phyloP scores from a whole-genome alignment of 1,140 invertebrate genomes.

The Zaprionus tsacasi region DNA sequence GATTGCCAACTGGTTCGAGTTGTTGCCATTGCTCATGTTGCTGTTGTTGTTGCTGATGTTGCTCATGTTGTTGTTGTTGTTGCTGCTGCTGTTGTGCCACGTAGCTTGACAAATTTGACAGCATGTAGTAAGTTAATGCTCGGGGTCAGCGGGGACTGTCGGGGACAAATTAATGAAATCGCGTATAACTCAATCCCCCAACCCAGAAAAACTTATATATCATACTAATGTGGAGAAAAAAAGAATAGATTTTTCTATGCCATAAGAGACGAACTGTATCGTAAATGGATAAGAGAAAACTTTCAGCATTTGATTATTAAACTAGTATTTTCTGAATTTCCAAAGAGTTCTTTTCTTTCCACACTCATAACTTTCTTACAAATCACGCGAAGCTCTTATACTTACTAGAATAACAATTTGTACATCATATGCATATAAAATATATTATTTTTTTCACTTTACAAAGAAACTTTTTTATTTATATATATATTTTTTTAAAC shows the following conservation, averaged over 20 bases:
- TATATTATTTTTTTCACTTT: too few relatives aligned
- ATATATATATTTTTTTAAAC: too few relatives aligned
- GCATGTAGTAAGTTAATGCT: constrained; percentile 49
- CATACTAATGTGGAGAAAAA: background rate
- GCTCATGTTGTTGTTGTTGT: constrained; percentile 43
- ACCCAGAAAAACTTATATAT: background rate
- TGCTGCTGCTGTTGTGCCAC: constrained; percentile 30
- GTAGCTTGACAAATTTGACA: constrained; percentile 67
- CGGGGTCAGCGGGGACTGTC: background rate
- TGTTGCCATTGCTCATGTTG: constrained; percentile 6
- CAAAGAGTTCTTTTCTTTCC: background rate
- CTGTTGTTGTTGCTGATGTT: constrained; percentile 27
- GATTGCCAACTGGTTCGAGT: constrained; percentile 22
- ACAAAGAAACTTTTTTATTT: too few relatives aligned
- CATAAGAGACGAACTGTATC: background rate
- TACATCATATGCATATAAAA: too few relatives aligned
- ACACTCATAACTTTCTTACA: too few relatives aligned
- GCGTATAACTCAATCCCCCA: background rate
- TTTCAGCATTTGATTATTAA: too few relatives aligned
- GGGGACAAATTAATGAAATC: constrained; percentile 17
- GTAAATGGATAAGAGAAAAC: too few relatives aligned
- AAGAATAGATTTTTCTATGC: background rate
- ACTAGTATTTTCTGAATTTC: background rate
- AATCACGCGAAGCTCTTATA: too few relatives aligned
- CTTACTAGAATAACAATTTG: too few relatives aligned